Percentiles rank a stretch among this genome's conserved stretches.
Evolutionary conservation across 2,797 vertebrate species (phyloP).

Genomic region (Liparis tanakae): DNA sequence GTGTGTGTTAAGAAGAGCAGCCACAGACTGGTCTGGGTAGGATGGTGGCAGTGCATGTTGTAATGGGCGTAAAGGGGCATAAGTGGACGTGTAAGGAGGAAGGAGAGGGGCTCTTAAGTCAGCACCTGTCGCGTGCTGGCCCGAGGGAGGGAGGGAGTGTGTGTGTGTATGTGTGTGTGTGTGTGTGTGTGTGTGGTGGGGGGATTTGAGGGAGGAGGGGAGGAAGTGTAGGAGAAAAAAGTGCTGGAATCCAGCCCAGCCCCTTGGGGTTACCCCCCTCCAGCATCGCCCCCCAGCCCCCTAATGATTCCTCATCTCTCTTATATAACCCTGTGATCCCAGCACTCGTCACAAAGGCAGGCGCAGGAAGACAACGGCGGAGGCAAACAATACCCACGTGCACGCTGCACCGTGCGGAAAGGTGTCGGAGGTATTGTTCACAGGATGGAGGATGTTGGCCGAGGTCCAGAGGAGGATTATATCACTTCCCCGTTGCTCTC

Average conservation of each 20-base stretch:
- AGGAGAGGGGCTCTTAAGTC: conserved; percentile 74
- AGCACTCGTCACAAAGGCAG: conserved; percentile 32
- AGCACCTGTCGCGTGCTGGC: conserved; percentile 81
- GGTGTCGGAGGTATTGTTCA: conserved; percentile 55
- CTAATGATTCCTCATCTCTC: conserved; percentile 61
- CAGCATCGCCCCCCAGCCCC: conserved; percentile 34
- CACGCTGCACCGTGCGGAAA: conserved; percentile 20
- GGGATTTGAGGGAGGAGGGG: conserved; percentile 19
- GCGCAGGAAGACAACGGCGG: conserved; percentile 31
- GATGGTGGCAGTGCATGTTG: conserved; percentile 55
- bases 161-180: conserved; percentile 22
- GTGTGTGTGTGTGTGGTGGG: conserved; percentile 12
- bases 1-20: conserved; percentile 25
- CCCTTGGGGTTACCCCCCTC: conserved; percentile 51
- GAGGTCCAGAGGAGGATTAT: conserved; percentile 74
- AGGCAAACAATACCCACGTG: conserved; percentile 24
- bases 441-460: conserved; percentile 69
- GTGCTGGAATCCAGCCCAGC: conserved; percentile 70
- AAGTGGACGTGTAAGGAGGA: conserved; percentile 66
- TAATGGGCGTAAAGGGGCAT: conserved; percentile 62
- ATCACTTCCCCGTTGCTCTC: conserved; percentile 77
- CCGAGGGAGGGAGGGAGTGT: conserved; percentile 38
- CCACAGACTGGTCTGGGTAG: conserved; percentile 13
- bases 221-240: conserved; percentile 41
- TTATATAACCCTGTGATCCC: conserved; percentile 59